Evolutionary conservation across 2,113 vertebrate genomes (phyloP), one percentile per base, ranked within the genome.

Genomic region (Todiramphus saurophagus): DNA sequence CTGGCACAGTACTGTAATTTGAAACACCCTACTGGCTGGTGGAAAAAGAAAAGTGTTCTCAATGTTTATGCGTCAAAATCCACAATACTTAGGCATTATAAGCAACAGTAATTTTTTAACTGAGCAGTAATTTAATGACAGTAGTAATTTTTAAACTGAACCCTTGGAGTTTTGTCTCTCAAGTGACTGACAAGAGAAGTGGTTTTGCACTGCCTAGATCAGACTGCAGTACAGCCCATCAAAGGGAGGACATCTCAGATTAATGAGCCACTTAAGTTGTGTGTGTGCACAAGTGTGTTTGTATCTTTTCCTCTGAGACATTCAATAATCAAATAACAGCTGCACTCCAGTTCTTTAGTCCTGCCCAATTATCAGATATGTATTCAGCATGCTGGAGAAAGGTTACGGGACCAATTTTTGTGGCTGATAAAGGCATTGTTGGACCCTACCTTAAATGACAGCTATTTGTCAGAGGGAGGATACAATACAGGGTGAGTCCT

Each of bases 321-420:
- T 50, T 86, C 51, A 87, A 81, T 75, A 91, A 83, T 35, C 50
- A 83, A 91, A 85, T 83, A 97, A 90, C 58, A 82, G 33, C 81
- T 95, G n/a, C 66, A 55, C 19, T 95, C 64, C 67, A 18, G 31
- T 59, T 79, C 81, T 81, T 77, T 62, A 82, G 31, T 56, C 39
- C 67, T 89, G 50, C 31, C 21, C 41, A 58, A 13, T 83, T 88
- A 81, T 53, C 50, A 70, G 16, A 51, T 59, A 46, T 83, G 23
- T 27, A 72, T 83, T 63, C 68, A 67, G 16, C 25, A 39, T 0
- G 4, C 30, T 80, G 41, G 27, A 80, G 35, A 83, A 21, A 93
- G 46, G 41, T 67, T 81, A 70, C 33, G 33, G 11, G 9, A 30
- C 11, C 17, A 5, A 16, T 3, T 87, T 82, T 80, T 66, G 51